A percentile compares a stretch with the other conserved stretches of the same genome.
These are phyloP conservation scores for Hoplias malabaricus DNA, from an alignment of 2,113 vertebrate species.

Conservation along the genomic window DNA sequence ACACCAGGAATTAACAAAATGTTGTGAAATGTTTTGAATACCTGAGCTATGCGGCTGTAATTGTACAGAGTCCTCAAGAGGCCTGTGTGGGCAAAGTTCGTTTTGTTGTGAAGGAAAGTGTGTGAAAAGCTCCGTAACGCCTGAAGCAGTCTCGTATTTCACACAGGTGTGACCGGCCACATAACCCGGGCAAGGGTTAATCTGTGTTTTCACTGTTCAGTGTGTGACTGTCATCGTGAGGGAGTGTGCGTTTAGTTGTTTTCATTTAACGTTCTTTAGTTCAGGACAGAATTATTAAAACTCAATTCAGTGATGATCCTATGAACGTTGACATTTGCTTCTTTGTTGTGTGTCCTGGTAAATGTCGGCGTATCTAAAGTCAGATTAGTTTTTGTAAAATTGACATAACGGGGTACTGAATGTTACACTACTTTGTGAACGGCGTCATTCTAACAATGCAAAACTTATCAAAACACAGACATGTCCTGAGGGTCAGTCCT, in stretches of 20 bases:
- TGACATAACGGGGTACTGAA: too few relatives aligned
- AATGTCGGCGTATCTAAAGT: too few relatives aligned
- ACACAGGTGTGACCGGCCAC: conserved; percentile 14
- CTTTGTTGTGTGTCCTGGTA: too few relatives aligned
- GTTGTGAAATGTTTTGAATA: neutral
- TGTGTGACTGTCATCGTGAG: neutral
- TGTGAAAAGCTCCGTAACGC: conserved; percentile 29
- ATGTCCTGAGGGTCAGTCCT: too few relatives aligned
- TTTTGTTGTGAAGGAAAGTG: conserved; percentile 23
- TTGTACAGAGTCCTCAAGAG: conserved; percentile 19
- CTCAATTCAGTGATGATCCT: neutral
- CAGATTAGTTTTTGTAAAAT: too few relatives aligned
- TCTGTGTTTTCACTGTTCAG: neutral
- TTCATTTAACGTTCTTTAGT: neutral
- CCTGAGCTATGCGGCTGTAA: neutral
- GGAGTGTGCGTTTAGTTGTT: neutral
- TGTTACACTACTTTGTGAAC: too few relatives aligned
- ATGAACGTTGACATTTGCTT: too few relatives aligned
- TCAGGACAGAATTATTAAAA: too few relatives aligned
- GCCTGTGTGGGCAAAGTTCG: conserved; percentile 41
- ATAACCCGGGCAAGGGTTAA: neutral
- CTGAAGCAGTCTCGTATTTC: neutral
- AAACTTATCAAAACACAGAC: too few relatives aligned
- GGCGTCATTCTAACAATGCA: too few relatives aligned
- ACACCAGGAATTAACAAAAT: neutral